Conservation (phyloP, 37 sponge, comb jelly and placozoan genomes). For the Eunapius fragilis region DNA sequence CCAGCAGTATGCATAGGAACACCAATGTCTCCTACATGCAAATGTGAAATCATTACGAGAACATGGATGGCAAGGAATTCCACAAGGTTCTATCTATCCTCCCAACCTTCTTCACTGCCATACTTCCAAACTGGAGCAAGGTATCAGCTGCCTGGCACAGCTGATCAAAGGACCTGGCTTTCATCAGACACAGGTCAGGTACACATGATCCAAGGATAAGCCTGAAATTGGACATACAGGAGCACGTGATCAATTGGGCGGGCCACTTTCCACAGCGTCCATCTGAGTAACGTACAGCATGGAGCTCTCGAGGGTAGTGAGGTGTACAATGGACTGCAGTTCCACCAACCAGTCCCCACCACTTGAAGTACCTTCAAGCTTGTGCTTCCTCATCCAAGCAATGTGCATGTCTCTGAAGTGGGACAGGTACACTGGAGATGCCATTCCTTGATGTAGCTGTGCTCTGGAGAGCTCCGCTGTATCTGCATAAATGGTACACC, state of each 20-base stretch:
- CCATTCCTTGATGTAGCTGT: not conserved
- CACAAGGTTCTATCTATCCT: not conserved
- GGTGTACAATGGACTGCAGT: not conserved
- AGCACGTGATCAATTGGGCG: not conserved
- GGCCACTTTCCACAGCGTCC: not conserved
- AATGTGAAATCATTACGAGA: not conserved
- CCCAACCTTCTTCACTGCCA: not conserved
- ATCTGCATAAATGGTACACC: not conserved
- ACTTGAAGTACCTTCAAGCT: not conserved
- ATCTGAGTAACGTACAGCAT: not conserved
- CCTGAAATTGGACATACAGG: not conserved
- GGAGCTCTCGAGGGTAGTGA: not conserved
- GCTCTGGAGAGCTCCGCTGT: not conserved
- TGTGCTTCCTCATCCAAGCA: not conserved
- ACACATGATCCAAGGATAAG: not conserved
- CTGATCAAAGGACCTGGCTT: not conserved
- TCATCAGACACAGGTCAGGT: not conserved
- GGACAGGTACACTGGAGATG: constrained; percentile 23
- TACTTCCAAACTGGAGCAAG: not conserved
- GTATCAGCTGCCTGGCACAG: not conserved
- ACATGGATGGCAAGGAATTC: not conserved
- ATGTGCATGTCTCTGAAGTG: constrained; percentile 12
- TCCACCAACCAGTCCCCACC: not conserved
- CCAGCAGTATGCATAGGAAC: not conserved
- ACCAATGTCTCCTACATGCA: not conserved